Percentiles rank a stretch among this genome's conserved stretches.
Conservation (phyloP, 2,888 invertebrate species). For the Drosophila ustulata region DNA sequence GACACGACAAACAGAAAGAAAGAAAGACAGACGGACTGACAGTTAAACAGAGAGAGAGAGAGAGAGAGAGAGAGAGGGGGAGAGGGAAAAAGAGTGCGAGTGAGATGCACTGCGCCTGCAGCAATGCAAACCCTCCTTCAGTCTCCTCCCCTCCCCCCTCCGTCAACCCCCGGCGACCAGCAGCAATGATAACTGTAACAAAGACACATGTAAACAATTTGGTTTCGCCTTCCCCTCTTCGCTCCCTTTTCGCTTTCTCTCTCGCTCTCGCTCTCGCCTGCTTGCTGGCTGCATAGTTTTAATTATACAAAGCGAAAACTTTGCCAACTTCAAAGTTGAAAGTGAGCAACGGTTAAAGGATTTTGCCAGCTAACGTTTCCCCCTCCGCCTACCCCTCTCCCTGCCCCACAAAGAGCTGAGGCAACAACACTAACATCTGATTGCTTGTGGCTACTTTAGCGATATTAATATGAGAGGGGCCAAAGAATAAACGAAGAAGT, state of each 20-base stretch:
- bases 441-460: slow-evolving; percentile 12
- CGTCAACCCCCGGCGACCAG: slow-evolving; percentile 44
- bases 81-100: neutral
- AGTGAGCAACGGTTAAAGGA: slow-evolving; percentile 54
- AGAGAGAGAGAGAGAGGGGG: neutral
- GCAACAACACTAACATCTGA: slow-evolving; percentile 5
- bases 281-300: slow-evolving; percentile 53
- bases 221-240: slow-evolving; percentile 48
- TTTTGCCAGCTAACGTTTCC: slow-evolving; percentile 32
- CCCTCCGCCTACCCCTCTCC: neutral
- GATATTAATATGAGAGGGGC: neutral
- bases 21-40: neutral
- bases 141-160: neutral
- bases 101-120: slow-evolving; percentile 24
- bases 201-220: slow-evolving; percentile 78
- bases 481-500: too few species aligned
- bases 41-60: neutral
- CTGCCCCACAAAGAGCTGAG: neutral
- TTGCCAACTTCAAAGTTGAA: slow-evolving; percentile 63
- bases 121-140: neutral
- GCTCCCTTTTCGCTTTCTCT: neutral
- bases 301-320: slow-evolving; percentile 78
- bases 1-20: slow-evolving; percentile 30
- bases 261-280: neutral
- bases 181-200: slow-evolving; percentile 79